These are phyloP conservation scores for Glaucopsyche alexis DNA, from an alignment of 2,888 invertebrate genomes.

Conservation along the genomic window DNA sequence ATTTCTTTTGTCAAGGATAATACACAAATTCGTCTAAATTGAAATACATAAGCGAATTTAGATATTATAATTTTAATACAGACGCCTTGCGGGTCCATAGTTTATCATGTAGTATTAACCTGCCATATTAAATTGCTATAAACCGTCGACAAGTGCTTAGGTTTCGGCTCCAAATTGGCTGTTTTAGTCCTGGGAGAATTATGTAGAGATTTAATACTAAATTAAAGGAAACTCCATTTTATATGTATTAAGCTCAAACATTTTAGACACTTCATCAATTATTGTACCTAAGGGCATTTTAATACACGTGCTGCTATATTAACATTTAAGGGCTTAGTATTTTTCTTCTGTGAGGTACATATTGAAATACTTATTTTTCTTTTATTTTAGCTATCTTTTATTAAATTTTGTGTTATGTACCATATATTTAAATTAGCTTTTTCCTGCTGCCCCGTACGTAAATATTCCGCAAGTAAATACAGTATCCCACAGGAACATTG, in stretches of 20 bases:
- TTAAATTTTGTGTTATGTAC: too few species aligned
- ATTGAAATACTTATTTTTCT: too few species aligned
- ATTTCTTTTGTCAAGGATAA: not conserved
- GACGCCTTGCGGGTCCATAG: slow-evolving; percentile 31
- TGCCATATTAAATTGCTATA: slow-evolving; percentile 40
- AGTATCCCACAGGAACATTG: too few species aligned
- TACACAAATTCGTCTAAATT: not conserved
- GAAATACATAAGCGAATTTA: not conserved
- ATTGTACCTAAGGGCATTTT: not conserved
- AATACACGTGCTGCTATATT: too few species aligned
- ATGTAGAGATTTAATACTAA: slow-evolving; percentile 36
- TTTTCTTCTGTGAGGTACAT: too few species aligned
- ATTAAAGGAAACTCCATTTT: slow-evolving; percentile 25
- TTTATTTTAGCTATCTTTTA: too few species aligned
- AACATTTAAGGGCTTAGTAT: too few species aligned
- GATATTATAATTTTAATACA: slow-evolving; percentile 31
- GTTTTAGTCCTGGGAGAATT: slow-evolving; percentile 40
- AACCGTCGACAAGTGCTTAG: slow-evolving; percentile 35
- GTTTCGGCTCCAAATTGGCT: slow-evolving; percentile 39
- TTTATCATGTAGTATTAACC: slow-evolving; percentile 41
- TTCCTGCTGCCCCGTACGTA: too few species aligned
- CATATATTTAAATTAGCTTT: too few species aligned
- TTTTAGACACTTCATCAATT: not conserved
- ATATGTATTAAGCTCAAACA: not conserved
- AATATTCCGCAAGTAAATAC: too few species aligned